Percentiles rank a stretch among this genome's conserved stretches.
phyloP scores from a whole-genome alignment of 2,797 vertebrate species.

The Taeniopygia guttata region DNA sequence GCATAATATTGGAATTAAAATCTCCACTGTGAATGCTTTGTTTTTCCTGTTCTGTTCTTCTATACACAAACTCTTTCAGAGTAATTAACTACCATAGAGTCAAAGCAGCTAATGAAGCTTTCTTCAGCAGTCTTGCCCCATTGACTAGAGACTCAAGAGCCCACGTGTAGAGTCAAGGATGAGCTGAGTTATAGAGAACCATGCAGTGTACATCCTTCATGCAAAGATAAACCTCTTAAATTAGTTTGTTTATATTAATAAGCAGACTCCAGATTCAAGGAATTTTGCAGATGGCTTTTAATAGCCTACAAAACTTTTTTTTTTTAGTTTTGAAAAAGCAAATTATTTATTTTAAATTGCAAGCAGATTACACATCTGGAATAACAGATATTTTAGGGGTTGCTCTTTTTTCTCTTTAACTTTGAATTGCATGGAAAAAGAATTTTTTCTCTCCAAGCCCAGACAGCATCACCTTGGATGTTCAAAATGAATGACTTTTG shows the following conservation, averaged over 20 bases:
- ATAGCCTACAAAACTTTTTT: not conserved
- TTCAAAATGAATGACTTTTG: not conserved
- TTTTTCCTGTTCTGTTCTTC: not conserved
- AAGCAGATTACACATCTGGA: not conserved
- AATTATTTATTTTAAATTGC: not conserved
- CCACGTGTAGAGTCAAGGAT: not conserved
- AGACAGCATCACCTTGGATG: not conserved
- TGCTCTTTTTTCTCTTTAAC: not conserved
- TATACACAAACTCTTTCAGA: not conserved
- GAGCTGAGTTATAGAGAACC: not conserved
- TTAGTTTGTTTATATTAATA: not conserved
- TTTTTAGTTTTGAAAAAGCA: not conserved
- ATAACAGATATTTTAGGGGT: not conserved
- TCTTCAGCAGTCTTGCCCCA: not conserved
- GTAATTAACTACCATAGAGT: not conserved
- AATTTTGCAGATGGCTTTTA: not conserved
- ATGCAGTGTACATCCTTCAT: not conserved
- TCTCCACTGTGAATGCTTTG: not conserved
- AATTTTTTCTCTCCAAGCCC: not conserved
- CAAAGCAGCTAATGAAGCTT: constrained; percentile 7
- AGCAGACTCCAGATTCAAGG: not conserved
- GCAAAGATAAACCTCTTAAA: not conserved
- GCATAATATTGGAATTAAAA: not conserved
- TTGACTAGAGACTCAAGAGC: not conserved
- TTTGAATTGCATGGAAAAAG: not conserved